phyloP scores from a whole-genome alignment of 2,113 vertebrate species.

The zebrafish (Danio rerio) region GRCz12tu NC_133191.1:23018501-23019000 shows the following conservation, averaged over 20 bases:
- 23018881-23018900: too few relatives aligned
- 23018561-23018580: conserved; percentile 76
- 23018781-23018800: not conserved
- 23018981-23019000: too few relatives aligned
- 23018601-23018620: conserved; percentile 80
- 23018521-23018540: not conserved
- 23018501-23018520: not conserved
- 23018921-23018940: too few relatives aligned
- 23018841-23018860: too few relatives aligned
- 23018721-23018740: conserved; percentile 76
- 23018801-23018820: too few relatives aligned
- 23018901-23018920: too few relatives aligned
- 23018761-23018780: not conserved
- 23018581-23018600: conserved; percentile 95
- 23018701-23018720: conserved; percentile 88
- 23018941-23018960: too few relatives aligned
- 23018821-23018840: too few relatives aligned
- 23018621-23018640: conserved; percentile 81
- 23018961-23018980: too few relatives aligned
- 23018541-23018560: not conserved
- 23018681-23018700: conserved; percentile 87
- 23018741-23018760: conserved; percentile 56
- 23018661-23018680: conserved; percentile 83
- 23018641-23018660: conserved; percentile 87
- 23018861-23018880: too few relatives aligned